Conservation (phyloP, 2,888 invertebrate genomes). For the Busseola fusca region DNA sequence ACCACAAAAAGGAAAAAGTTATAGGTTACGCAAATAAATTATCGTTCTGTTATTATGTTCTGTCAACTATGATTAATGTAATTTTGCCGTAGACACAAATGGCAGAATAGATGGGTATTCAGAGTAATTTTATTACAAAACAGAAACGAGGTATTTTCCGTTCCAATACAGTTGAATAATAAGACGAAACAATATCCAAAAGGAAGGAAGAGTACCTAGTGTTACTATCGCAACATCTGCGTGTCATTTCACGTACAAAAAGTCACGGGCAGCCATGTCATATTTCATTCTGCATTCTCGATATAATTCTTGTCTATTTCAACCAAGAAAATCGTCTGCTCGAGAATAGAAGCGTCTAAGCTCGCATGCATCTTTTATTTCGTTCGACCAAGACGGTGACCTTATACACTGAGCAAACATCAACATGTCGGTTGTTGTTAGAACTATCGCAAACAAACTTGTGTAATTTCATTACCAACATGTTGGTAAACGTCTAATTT, state of each 20-base stretch:
- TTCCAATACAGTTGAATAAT: conserved; percentile 26
- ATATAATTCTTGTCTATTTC: conserved; percentile 15
- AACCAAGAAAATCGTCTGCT: conserved; percentile 23
- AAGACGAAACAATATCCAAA: conserved; percentile 22
- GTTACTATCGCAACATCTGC: conserved; percentile 8
- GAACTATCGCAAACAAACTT: conserved; percentile 32
- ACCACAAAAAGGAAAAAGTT: conserved; percentile 34
- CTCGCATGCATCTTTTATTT: conserved; percentile 46
- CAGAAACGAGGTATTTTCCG: not conserved
- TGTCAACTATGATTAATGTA: conserved; percentile 42
- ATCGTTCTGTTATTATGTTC: conserved; percentile 27
- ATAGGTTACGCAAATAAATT: conserved; percentile 44
- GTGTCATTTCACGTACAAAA: conserved; percentile 21
- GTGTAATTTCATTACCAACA: conserved; percentile 51
- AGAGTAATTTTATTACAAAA: conserved; percentile 10
- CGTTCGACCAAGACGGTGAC: conserved; percentile 27
- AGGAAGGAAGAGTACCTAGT: conserved; percentile 2
- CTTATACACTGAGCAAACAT: conserved; percentile 30
- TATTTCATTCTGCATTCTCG: conserved; percentile 25
- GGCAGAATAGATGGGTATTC: conserved; percentile 8
- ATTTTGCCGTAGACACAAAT: conserved; percentile 2
- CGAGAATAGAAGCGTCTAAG: conserved; percentile 33
- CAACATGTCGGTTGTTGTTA: conserved; percentile 38
- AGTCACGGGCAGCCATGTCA: not conserved
- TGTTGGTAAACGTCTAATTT: conserved; percentile 41